Evolutionary conservation across 2,797 vertebrate species (phyloP).

Genomic region (Amazona ochrocephala): DNA sequence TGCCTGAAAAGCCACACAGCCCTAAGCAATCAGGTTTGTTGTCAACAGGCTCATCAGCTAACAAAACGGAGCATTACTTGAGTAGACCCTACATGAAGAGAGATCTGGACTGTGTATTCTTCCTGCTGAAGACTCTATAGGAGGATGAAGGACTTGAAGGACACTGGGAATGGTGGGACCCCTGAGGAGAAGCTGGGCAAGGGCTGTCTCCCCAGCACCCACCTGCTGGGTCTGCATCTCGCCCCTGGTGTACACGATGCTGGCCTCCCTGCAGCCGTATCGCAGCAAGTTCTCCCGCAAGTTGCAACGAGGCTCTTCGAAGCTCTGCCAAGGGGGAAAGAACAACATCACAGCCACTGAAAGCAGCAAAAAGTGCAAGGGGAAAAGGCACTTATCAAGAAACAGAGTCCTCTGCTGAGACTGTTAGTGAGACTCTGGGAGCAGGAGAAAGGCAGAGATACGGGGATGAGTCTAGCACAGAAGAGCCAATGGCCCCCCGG

Average conservation of each 20-base stretch:
- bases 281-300: slow-evolving; percentile 74
- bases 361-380: neutral
- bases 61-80: accelerated
- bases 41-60: neutral
- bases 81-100: neutral
- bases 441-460: neutral
- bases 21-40: neutral
- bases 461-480: accelerated
- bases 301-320: slow-evolving; percentile 82
- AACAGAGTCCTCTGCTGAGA: neutral
- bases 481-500: neutral
- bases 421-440: neutral
- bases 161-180: neutral
- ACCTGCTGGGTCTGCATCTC: slow-evolving; percentile 63
- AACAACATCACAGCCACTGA: neutral
- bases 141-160: neutral
- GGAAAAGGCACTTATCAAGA: neutral
- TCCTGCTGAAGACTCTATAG: neutral
- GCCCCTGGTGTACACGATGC: slow-evolving; percentile 58
- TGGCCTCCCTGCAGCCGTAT: slow-evolving; percentile 66
- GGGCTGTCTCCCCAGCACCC: neutral
- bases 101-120: neutral
- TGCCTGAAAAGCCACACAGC: neutral
- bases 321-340: slow-evolving; percentile 73
- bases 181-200: neutral